Evolutionary conservation across 2,797 vertebrate genomes (phyloP).

Genomic region (Notolepis coatsorum): DNA sequence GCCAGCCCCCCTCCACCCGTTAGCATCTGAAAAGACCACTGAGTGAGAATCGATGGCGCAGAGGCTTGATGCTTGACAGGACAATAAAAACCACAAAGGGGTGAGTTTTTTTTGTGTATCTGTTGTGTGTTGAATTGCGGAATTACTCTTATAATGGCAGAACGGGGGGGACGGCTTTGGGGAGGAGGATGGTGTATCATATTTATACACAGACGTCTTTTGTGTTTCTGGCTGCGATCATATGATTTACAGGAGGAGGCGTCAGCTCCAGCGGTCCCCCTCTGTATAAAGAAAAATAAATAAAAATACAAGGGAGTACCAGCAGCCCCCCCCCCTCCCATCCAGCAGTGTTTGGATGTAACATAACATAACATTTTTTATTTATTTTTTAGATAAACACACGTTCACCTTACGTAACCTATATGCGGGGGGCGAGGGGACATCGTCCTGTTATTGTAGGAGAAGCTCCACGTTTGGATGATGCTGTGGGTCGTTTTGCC

Average conservation of each 20-base stretch:
- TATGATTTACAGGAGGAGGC: conserved; percentile 70
- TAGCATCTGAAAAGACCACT: conserved; percentile 87
- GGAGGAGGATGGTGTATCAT: conserved; percentile 56
- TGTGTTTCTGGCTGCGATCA: conserved; percentile 85
- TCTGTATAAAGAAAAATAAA: conserved; percentile 34
- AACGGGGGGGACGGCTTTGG: conserved; percentile 44
- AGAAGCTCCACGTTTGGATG: conserved; percentile 57
- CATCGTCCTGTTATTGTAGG: conserved; percentile 13
- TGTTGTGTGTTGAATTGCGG: conserved; percentile 60
- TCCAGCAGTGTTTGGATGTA: conserved; percentile 35
- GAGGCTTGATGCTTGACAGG: conserved; percentile 87
- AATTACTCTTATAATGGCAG: conserved; percentile 64
- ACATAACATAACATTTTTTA: conserved; percentile 48
- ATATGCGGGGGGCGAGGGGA: conserved; percentile 17
- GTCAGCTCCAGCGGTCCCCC: conserved; percentile 61
- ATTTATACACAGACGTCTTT: conserved; percentile 77
- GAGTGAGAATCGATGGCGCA: conserved; percentile 88
- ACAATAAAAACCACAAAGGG: conserved; percentile 89
- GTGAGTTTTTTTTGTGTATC: conserved; percentile 84
- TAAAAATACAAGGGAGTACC: conserved; percentile 37
- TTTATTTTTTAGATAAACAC: conserved; percentile 51
- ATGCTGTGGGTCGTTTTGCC: conserved; percentile 49
- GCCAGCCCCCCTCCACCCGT: conserved; percentile 74
- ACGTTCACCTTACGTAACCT: conserved; percentile 72
- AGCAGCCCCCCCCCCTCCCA: conserved; percentile 28